Evolutionary conservation across 35 echinoderm and acorn worm genomes (phyloP).

Genomic region (Strongylocentrotus purpuratus): DNA sequence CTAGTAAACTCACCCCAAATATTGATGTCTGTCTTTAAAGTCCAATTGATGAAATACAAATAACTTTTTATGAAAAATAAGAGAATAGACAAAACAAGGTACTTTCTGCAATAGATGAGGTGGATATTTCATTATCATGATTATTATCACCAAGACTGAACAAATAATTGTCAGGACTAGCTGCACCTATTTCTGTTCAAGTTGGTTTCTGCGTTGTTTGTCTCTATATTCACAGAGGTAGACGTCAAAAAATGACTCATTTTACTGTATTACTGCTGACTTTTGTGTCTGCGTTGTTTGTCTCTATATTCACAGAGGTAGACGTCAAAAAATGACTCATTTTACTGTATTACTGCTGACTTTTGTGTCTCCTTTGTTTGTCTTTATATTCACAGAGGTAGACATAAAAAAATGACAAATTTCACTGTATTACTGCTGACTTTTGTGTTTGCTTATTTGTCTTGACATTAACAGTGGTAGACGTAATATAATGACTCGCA

Average conservation of each 20-base stretch:
- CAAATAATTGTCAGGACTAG: neutral
- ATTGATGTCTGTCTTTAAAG: neutral
- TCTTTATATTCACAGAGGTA: no score
- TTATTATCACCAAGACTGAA: neutral
- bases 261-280: no score
- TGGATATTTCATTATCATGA: neutral
- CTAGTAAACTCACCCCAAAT: neutral
- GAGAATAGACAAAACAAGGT: neutral
- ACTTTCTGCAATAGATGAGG: neutral
- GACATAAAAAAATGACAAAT: no score
- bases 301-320: no score
- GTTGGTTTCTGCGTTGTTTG: no score
- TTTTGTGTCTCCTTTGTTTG: no score
- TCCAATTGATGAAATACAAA: neutral
- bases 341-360: no score
- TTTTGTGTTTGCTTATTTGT: no score
- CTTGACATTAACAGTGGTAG: no score
- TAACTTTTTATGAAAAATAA: neutral
- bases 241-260: neutral
- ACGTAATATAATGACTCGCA: neutral
- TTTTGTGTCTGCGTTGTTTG: no score
- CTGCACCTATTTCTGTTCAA: neutral
- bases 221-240: no score
- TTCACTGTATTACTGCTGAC: no score
- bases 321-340: neutral